Base-by-base conservation (phyloP, 2,113 vertebrate species). In the Garra rufa region DNA sequence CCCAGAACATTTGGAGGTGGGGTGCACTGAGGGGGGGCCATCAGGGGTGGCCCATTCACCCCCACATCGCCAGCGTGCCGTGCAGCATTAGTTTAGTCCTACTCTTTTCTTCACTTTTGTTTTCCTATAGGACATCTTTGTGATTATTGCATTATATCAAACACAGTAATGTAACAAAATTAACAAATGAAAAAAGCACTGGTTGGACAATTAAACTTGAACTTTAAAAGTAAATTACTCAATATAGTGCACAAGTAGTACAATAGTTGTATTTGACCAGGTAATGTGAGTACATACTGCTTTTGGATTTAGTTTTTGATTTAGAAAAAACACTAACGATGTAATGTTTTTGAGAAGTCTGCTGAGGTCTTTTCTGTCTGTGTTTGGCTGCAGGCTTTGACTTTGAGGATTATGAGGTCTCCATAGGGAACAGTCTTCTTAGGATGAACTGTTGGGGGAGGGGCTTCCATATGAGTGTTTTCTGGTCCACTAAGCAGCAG, bases 1-100 rank as follows among this genome's bases (percentile, higher is more conserved):
- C 86, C 90, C 83, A 82, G 88, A 88, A 88, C 90, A 90, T 91
- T 89, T 88, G 88, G 21, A 28, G 69, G 50, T 28, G 75, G 83
- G 65, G 61, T 21, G 69, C 6, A 5, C 69, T 38, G 28, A 28
- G 65, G 15, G 38, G 70, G 41, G 19, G 26, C 0, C 21, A 75
- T 75, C 8, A 14, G 46, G 13, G 52, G 76, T 59, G 78, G 61
- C 30, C 46, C n/a, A 24, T 71, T 15, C 21, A 70, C 30, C 48
- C 11, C 14, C 41, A 80, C 59, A 43, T 41, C 14, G 9, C 15
- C 34, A 17, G 34, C 24, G 15, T 79, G 77, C 17, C 17, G 3
- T 10, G n/a, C 8, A 5, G 5, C n/a, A 61, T 55, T 76, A 57
- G 9, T 30, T 55, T 30, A 59, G 30, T 17, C 10, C 6, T 19